phyloP scores from a whole-genome alignment of 2,797 vertebrate species.

The Poliocrania exsul region DNA sequence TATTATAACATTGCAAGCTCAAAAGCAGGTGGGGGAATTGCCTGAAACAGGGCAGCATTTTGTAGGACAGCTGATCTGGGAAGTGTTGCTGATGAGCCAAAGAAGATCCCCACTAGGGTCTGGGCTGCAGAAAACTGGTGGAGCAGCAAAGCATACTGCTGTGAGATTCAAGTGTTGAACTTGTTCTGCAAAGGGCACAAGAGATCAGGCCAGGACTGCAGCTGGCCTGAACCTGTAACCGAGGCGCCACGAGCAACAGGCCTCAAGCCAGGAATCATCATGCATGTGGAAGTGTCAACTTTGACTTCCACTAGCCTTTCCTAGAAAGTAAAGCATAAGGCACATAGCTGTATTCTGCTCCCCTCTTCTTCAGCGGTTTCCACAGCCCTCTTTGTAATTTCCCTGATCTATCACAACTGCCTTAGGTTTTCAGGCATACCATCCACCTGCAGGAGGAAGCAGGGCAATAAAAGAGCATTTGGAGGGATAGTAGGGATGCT shows the following conservation, averaged over 20 bases:
- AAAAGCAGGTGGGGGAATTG: neutral
- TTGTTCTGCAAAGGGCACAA: neutral
- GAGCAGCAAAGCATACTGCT: neutral
- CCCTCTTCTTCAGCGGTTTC: neutral
- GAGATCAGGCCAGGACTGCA: neutral
- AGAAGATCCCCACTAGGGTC: neutral
- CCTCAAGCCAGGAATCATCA: neutral
- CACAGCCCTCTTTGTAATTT: neutral
- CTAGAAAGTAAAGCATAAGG: neutral
- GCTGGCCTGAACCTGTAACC: neutral
- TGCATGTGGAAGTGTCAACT: neutral
- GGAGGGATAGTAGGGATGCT: accelerated
- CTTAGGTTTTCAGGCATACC: neutral
- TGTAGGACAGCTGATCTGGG: neutral
- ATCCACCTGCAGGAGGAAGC: neutral
- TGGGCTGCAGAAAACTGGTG: accelerated
- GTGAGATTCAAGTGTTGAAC: neutral
- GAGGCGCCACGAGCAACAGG: accelerated
- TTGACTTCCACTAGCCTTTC: neutral
- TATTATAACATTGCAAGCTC: neutral
- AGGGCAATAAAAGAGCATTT: neutral
- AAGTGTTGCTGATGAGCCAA: neutral
- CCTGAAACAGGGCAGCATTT: neutral
- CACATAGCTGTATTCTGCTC: accelerated
- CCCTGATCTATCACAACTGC: neutral